A percentile compares a stretch with the other conserved stretches of the same genome.
Evolutionary conservation across 2,888 invertebrate genomes (phyloP).

Genomic region (Coelopa pilipes): DNA sequence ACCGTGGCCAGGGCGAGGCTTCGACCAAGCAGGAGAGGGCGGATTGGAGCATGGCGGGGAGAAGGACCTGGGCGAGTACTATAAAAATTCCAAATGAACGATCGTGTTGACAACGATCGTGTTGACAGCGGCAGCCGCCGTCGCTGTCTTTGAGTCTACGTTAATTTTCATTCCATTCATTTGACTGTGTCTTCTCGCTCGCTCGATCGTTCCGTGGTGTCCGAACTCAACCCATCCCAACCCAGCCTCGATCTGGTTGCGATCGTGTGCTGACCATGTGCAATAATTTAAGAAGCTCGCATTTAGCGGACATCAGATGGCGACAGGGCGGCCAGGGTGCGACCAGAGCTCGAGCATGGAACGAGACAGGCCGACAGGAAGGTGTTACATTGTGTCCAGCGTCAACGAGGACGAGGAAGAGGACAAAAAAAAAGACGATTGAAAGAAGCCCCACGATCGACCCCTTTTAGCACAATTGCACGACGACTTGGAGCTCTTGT

Average conservation of each 20-base stretch:
- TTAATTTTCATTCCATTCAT: conserved; percentile 34
- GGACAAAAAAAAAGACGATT: not conserved
- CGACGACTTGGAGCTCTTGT: too few relatives aligned
- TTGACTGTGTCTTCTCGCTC: not conserved
- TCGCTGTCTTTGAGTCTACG: conserved; percentile 35
- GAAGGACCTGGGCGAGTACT: not conserved
- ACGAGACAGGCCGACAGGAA: not conserved
- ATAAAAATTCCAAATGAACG: conserved; percentile 37
- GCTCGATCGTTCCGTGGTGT: too few relatives aligned
- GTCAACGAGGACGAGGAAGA: not conserved
- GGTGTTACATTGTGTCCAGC: not conserved
- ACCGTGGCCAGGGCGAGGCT: not conserved
- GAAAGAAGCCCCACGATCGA: not conserved
- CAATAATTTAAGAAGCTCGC: conserved; percentile 36
- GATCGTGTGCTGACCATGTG: conserved; percentile 25
- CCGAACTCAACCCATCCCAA: too few relatives aligned
- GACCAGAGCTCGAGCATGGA: not conserved
- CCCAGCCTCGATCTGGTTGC: not conserved
- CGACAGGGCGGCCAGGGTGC: conserved; percentile 12
- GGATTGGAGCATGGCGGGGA: too few relatives aligned
- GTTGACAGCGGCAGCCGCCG: conserved; percentile 40
- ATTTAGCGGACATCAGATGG: conserved; percentile 36
- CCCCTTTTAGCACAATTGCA: not conserved
- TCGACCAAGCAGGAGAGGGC: too few relatives aligned
- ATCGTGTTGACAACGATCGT: conserved; percentile 41